Evolutionary conservation across 2,888 invertebrate species (phyloP).

Genomic region (Thymelicus sylvestris): DNA sequence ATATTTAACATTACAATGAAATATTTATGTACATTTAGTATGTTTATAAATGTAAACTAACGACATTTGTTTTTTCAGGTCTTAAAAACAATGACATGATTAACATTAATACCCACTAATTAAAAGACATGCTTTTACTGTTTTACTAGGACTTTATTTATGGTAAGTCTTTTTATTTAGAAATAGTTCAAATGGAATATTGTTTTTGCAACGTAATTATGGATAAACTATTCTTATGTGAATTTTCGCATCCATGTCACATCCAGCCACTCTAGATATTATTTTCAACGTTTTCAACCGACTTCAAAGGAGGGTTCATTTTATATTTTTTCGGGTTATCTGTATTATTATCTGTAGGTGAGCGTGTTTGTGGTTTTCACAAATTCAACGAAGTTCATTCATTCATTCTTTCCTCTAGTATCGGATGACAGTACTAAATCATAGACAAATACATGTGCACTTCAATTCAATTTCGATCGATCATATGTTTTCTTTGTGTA

Average conservation of each 20-base stretch:
- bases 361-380: background rate
- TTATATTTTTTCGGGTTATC: too few relatives aligned
- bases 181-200: too few relatives aligned
- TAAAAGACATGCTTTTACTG: conserved; percentile 5
- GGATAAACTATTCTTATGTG: too few relatives aligned
- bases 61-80: conserved; percentile 55
- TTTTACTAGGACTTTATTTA: conserved; percentile 4
- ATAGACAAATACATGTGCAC: conserved; percentile 82
- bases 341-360: too few relatives aligned
- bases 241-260: too few relatives aligned
- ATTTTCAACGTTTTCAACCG: too few relatives aligned
- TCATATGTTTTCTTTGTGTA: conserved; percentile 85
- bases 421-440: conserved; percentile 53
- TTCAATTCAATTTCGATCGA: conserved; percentile 79
- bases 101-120: conserved; percentile 26
- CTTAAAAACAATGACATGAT: conserved; percentile 46
- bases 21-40: background rate
- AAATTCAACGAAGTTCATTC: conserved; percentile 14
- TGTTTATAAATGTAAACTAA: background rate
- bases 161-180: conserved; percentile 2
- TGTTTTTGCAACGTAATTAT: too few relatives aligned
- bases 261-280: too few relatives aligned
- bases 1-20: conserved; percentile 18
- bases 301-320: too few relatives aligned
- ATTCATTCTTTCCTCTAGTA: conserved; percentile 42